phyloP scores from a whole-genome alignment of 1,140 invertebrate species.

The Daktulosphaira vitifoliae region DNA sequence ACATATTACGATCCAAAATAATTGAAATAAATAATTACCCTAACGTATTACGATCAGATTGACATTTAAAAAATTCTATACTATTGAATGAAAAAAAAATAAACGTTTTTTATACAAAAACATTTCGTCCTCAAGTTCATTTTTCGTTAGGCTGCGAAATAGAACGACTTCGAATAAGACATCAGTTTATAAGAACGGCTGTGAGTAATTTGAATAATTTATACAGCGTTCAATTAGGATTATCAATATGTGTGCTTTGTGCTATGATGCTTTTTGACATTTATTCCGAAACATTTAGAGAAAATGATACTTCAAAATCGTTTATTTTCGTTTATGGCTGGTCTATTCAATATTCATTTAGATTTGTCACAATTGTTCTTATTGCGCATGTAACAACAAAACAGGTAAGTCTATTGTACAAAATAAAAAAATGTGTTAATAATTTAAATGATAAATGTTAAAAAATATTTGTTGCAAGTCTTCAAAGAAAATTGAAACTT shows the following conservation, averaged over 20 bases:
- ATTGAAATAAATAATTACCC: constrained; percentile 1
- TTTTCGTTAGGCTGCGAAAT: too few species aligned
- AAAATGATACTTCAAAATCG: neutral
- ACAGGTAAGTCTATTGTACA: constrained; percentile 10
- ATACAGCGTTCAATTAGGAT: constrained; percentile 3
- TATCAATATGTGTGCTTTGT: neutral
- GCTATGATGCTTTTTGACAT: constrained; percentile 1
- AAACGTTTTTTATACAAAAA: too few species aligned
- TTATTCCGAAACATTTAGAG: neutral
- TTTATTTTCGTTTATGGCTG: constrained; percentile 6
- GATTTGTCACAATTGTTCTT: neutral
- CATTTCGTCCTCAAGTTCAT: too few species aligned
- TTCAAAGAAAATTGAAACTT: too few species aligned
- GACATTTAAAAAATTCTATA: too few species aligned
- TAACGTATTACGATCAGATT: neutral
- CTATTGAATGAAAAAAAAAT: too few species aligned
- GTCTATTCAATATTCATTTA: constrained; percentile 3
- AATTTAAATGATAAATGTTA: too few species aligned
- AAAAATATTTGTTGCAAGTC: too few species aligned
- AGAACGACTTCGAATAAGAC: neutral
- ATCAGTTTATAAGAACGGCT: neutral
- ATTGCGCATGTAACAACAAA: neutral
- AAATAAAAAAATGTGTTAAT: too few species aligned
- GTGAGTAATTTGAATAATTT: neutral
- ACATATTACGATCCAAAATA: neutral